Conservation (phyloP, 2,797 vertebrate species). For the Cuculus canorus region DNA sequence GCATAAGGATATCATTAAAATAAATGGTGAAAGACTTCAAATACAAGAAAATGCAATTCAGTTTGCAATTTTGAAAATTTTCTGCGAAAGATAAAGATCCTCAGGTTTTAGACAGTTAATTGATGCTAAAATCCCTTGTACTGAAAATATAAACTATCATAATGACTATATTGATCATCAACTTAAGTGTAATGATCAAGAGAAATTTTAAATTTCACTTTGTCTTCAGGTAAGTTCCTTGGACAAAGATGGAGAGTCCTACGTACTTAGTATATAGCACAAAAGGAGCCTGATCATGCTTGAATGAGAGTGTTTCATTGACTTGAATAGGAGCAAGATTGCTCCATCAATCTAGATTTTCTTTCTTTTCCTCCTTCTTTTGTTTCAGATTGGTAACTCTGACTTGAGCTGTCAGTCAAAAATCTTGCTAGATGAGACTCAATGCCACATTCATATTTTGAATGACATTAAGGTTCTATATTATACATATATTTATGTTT, state of each 20-base stretch:
- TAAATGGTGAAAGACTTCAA: background rate
- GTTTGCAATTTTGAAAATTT: background rate
- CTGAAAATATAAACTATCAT: background rate
- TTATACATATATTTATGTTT: slow-evolving; percentile 42
- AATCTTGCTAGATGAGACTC: background rate
- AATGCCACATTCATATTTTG: slow-evolving; percentile 10
- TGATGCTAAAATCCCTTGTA: background rate
- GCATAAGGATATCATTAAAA: background rate
- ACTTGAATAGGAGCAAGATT: slow-evolving; percentile 66
- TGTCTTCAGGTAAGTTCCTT: background rate
- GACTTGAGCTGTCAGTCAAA: slow-evolving; percentile 53
- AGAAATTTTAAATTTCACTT: slow-evolving; percentile 6
- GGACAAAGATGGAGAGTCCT: background rate
- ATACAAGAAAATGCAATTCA: background rate
- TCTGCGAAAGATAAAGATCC: background rate
- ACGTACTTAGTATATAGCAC: slow-evolving; percentile 39
- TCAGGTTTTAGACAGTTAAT: background rate
- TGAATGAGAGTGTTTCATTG: slow-evolving; percentile 55
- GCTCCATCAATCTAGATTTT: slow-evolving; percentile 64
- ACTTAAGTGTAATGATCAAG: background rate
- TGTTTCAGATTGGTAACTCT: slow-evolving; percentile 59
- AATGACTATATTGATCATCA: background rate
- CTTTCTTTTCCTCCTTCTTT: slow-evolving; percentile 57
- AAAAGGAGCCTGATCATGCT: slow-evolving; percentile 62
- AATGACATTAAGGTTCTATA: slow-evolving; percentile 20